These are phyloP conservation scores for Tetropium fuscum DNA, from an alignment of 2,888 invertebrate species.

Conservation along the genomic window DNA sequence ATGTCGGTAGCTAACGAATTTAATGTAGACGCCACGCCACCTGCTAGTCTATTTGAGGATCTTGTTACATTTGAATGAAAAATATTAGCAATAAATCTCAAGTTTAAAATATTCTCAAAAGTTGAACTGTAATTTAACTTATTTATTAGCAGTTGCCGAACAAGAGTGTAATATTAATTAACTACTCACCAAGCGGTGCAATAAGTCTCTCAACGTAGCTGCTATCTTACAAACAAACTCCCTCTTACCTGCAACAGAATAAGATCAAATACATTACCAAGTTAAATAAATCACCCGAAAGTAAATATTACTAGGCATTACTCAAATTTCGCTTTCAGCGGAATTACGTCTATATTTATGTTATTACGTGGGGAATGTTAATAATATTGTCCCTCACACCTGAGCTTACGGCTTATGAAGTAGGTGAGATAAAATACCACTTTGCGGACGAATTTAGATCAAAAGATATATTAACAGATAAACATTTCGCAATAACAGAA, in stretches of 20 bases:
- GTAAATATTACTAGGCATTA: constrained; percentile 41
- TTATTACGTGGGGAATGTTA: constrained; percentile 28
- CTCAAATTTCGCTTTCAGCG: constrained; percentile 35
- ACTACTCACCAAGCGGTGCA: constrained; percentile 56
- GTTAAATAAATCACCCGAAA: constrained; percentile 46
- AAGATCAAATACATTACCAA: constrained; percentile 45
- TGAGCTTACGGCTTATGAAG: constrained; percentile 28
- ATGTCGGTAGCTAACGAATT: too few species aligned
- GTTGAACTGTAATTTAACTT: constrained; percentile 57
- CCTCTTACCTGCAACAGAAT: constrained; percentile 59
- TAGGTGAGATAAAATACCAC: constrained; percentile 25
- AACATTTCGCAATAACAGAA: constrained; percentile 17
- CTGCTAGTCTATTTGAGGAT: too few species aligned
- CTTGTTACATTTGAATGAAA: constrained; percentile 36
- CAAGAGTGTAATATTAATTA: constrained; percentile 62
- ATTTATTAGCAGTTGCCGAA: constrained; percentile 59
- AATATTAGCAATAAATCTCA: constrained; percentile 41
- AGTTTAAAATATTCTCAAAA: constrained; percentile 51
- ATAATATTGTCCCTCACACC: constrained; percentile 38
- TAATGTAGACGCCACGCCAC: too few species aligned
- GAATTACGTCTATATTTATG: constrained; percentile 33
- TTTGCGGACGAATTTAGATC: constrained; percentile 30
- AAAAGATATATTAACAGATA: constrained; percentile 18
- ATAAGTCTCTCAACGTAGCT: constrained; percentile 57
- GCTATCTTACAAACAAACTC: constrained; percentile 36